Evolutionary conservation across 2,888 invertebrate species (phyloP).

Genomic region (Diplazon laetatorius): DNA sequence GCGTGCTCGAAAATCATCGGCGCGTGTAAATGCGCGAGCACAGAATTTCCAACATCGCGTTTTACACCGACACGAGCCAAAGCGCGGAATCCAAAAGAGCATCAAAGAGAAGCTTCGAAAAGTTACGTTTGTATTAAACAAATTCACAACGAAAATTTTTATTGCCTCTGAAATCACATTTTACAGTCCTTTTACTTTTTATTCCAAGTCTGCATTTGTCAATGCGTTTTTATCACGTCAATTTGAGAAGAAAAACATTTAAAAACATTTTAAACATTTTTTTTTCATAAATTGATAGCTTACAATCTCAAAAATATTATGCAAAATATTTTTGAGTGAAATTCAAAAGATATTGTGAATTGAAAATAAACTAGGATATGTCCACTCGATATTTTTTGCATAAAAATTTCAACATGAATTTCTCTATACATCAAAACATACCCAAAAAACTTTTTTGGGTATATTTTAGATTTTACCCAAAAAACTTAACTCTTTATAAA

Average conservation of each 20-base stretch:
- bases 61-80: slow-evolving; percentile 7
- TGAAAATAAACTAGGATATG: too few species aligned
- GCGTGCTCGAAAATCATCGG: slow-evolving; percentile 41
- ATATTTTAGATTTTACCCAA: too few species aligned
- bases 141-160: slow-evolving; percentile 3
- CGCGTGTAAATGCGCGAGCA: slow-evolving; percentile 38
- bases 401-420: too few species aligned
- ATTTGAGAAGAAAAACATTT: slow-evolving; percentile 11
- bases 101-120: slow-evolving; percentile 7
- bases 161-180: neutral
- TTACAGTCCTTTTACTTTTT: neutral
- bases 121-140: slow-evolving; percentile 9
- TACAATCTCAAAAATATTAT: too few species aligned
- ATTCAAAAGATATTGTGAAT: too few species aligned
- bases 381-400: too few species aligned
- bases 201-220: neutral
- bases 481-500: too few species aligned
- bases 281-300: too few species aligned
- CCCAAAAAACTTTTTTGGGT: too few species aligned
- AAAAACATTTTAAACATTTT: too few species aligned
- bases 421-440: too few species aligned
- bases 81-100: slow-evolving; percentile 21
- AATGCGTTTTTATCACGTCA: neutral
- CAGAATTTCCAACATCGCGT: slow-evolving; percentile 28
- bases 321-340: too few species aligned